phyloP scores from a whole-genome alignment of 2,888 invertebrate species.

The Protodeltote pygarga region DNA sequence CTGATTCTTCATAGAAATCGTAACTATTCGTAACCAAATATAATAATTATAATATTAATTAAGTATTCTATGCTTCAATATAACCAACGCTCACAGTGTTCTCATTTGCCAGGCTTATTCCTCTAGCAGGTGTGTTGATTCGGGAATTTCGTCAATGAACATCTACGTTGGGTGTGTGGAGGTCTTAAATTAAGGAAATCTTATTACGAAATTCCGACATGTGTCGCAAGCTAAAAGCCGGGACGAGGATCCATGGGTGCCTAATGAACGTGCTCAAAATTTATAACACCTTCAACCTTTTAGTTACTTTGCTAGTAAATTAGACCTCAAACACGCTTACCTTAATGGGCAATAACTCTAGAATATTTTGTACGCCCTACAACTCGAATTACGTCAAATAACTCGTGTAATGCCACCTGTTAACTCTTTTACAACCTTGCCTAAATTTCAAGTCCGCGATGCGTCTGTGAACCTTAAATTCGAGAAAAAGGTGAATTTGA shows the following conservation, averaged over 20 bases:
- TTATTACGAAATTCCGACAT: slow-evolving; percentile 85
- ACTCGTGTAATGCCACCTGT: background rate
- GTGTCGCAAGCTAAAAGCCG: slow-evolving; percentile 79
- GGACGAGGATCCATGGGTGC: slow-evolving; percentile 67
- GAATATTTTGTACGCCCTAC: slow-evolving; percentile 17
- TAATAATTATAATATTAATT: slow-evolving; percentile 11
- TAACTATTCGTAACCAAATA: slow-evolving; percentile 3
- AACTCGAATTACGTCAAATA: background rate
- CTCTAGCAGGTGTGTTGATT: slow-evolving; percentile 50
- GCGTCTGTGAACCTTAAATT: background rate
- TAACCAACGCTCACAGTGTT: slow-evolving; percentile 24
- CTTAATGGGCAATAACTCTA: slow-evolving; percentile 53
- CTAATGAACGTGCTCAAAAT: slow-evolving; percentile 84
- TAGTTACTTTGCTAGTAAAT: slow-evolving; percentile 72
- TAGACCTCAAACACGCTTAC: slow-evolving; percentile 66
- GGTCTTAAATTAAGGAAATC: slow-evolving; percentile 83
- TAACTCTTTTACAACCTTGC: slow-evolving; percentile 5
- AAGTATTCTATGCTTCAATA: slow-evolving; percentile 19
- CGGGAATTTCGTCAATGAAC: slow-evolving; percentile 51
- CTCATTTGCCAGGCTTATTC: slow-evolving; percentile 36
- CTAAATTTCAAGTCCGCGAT: background rate
- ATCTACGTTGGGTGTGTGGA: slow-evolving; percentile 52
- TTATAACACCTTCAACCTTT: slow-evolving; percentile 82
- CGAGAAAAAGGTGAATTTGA: no score
- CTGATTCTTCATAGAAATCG: slow-evolving; percentile 1